Percentiles rank a stretch among this genome's conserved stretches.
Conservation (phyloP, 1,140 invertebrate genomes). For the Drosophila bipectinata region DNA sequence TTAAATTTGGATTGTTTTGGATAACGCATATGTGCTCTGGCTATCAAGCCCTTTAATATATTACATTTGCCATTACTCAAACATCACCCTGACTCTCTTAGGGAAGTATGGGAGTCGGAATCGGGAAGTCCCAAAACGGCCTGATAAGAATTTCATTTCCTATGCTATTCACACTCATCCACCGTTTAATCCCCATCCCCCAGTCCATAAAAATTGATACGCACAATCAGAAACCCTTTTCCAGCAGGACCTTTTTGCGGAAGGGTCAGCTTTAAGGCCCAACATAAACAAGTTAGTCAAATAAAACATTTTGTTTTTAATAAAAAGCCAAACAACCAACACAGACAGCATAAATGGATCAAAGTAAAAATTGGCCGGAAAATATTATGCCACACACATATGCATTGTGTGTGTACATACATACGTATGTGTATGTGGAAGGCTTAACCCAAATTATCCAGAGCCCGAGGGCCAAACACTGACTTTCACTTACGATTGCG, state of each 20-base stretch:
- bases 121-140: slow-evolving; percentile 47
- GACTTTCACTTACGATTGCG: slow-evolving; percentile 75
- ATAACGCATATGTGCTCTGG: neutral
- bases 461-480: slow-evolving; percentile 55
- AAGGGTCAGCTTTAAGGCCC: slow-evolving; percentile 45
- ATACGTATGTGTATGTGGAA: slow-evolving; percentile 16
- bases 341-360: slow-evolving; percentile 61
- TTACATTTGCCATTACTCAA: slow-evolving; percentile 24
- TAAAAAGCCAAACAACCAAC: slow-evolving; percentile 63
- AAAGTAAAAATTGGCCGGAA: slow-evolving; percentile 66
- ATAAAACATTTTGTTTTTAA: slow-evolving; percentile 81
- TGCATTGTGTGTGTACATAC: neutral
- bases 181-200: slow-evolving; percentile 16
- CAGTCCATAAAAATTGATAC: slow-evolving; percentile 55
- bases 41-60: slow-evolving; percentile 23
- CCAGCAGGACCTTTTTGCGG: slow-evolving; percentile 32
- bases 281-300: slow-evolving; percentile 60
- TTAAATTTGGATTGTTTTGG: too few species aligned
- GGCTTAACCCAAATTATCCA: slow-evolving; percentile 72
- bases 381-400: slow-evolving; percentile 41
- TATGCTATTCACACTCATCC: slow-evolving; percentile 50
- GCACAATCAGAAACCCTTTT: slow-evolving; percentile 55
- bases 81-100: slow-evolving; percentile 1
- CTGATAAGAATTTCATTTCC: slow-evolving; percentile 57
- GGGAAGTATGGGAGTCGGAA: neutral